Evolutionary conservation across 1,140 invertebrate species (phyloP).

Genomic region (Polypedilum pembai): DNA sequence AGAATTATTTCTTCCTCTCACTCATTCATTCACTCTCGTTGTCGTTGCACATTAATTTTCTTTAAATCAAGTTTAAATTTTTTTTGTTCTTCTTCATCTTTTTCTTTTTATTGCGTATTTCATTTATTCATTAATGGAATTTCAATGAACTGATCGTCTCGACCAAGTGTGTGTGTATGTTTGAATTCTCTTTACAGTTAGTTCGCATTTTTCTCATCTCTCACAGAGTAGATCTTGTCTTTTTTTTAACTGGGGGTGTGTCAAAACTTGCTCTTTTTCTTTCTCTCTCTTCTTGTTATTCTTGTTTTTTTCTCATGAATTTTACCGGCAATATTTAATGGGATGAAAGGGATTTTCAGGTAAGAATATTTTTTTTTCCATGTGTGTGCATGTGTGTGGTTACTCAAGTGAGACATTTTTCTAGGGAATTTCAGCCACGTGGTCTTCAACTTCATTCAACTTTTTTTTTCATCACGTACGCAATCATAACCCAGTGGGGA

Average conservation of each 20-base stretch:
- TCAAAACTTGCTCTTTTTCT: background rate
- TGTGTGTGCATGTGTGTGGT: background rate
- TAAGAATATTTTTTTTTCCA: background rate
- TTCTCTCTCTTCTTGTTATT: too few species aligned
- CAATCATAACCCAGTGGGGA: too few species aligned
- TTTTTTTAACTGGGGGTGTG: background rate
- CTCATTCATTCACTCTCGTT: too few species aligned
- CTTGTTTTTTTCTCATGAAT: background rate
- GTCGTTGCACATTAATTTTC: too few species aligned
- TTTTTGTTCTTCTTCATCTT: too few species aligned
- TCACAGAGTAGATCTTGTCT: background rate
- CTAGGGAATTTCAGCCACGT: constrained; percentile 1
- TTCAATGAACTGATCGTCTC: too few species aligned
- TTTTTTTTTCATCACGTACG: too few species aligned
- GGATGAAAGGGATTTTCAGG: background rate
- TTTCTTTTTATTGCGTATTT: too few species aligned
- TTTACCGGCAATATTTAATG: constrained; percentile 9
- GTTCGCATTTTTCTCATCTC: background rate
- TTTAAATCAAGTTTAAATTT: too few species aligned
- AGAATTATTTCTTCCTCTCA: too few species aligned
- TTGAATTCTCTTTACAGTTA: background rate
- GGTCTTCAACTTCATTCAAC: background rate
- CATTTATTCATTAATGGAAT: too few species aligned
- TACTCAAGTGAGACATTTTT: background rate
- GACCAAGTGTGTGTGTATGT: background rate